These are phyloP conservation scores for Pogonocichla stellata DNA, from an alignment of 2,113 vertebrate species.

Conservation along the genomic window DNA sequence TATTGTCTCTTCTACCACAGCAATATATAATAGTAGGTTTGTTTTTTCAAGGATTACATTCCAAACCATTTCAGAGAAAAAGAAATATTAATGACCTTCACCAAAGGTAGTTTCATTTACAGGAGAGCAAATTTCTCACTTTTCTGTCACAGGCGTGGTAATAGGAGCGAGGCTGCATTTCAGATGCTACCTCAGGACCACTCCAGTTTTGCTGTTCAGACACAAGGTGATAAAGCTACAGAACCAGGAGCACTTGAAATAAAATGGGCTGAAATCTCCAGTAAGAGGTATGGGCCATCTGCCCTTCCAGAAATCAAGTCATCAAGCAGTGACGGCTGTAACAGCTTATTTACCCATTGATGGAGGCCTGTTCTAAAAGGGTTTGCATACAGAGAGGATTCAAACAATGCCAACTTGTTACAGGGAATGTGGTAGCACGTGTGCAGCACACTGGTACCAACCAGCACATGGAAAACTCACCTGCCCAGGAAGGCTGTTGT, in stretches of 20 bases:
- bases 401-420: background rate
- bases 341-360: background rate
- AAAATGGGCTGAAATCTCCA: background rate
- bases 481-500: background rate
- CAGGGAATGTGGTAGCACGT: rapidly evolving
- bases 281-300: background rate
- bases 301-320: background rate
- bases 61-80: background rate
- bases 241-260: background rate
- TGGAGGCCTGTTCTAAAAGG: background rate
- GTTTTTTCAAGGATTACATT: background rate
- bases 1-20: background rate
- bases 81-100: background rate
- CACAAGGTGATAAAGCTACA: background rate
- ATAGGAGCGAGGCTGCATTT: background rate
- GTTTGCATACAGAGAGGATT: background rate
- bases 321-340: background rate
- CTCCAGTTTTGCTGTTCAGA: background rate
- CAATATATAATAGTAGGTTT: background rate
- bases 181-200: background rate
- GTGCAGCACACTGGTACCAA: background rate
- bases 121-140: background rate
- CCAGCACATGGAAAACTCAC: background rate
- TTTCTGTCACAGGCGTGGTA: background rate
- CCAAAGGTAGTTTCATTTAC: background rate